Evolutionary conservation across 2,888 invertebrate species (phyloP).

Genomic region (Nephrotoma flavescens): DNA sequence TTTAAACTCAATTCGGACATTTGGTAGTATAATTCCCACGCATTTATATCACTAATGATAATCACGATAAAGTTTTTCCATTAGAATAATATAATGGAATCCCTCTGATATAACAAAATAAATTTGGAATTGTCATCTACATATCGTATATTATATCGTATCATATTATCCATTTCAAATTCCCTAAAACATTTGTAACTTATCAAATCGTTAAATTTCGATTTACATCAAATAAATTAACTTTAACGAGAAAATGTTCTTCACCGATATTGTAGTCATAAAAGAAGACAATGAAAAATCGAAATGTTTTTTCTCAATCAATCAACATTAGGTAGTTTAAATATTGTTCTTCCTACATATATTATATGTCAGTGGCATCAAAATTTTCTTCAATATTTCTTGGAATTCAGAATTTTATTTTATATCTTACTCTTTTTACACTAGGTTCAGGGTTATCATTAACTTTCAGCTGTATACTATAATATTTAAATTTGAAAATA

Average conservation of each 20-base stretch:
- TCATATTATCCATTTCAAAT: not conserved
- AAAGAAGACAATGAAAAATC: not conserved
- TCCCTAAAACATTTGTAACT: not conserved
- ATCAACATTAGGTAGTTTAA: not conserved
- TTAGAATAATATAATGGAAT: not conserved
- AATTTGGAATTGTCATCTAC: not conserved
- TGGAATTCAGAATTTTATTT: not conserved
- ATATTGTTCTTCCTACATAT: not conserved
- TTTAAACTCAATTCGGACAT: not conserved
- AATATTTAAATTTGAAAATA: too few species aligned
- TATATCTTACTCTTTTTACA: too few species aligned
- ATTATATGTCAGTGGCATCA: not conserved
- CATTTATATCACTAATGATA: not conserved
- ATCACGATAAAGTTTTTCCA: not conserved
- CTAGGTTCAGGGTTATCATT: too few species aligned
- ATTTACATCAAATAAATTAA: not conserved
- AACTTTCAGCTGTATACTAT: too few species aligned
- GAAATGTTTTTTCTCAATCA: not conserved
- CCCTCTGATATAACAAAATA: not conserved
- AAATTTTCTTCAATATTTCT: not conserved
- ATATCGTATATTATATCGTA: not conserved
- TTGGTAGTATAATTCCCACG: not conserved
- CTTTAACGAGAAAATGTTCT: not conserved
- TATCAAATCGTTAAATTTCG: not conserved
- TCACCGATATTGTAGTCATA: not conserved